These are phyloP conservation scores for Cochlearius cochlearius DNA, from an alignment of 2,113 vertebrate genomes.

Conservation along the genomic window DNA sequence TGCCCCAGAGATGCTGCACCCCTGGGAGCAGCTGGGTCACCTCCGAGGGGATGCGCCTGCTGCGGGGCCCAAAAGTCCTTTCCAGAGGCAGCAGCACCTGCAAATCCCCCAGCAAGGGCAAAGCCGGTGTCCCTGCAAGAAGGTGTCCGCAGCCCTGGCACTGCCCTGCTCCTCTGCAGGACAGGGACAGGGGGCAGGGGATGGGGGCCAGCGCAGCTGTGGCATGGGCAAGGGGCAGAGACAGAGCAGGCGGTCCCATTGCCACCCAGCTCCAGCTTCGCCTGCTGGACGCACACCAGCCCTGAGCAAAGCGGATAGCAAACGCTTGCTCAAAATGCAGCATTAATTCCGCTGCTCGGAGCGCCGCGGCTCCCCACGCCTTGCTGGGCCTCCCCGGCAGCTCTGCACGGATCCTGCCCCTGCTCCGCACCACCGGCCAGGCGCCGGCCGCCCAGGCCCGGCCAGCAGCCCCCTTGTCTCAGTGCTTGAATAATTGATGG, in stretches of 20 bases:
- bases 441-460: fast-evolving
- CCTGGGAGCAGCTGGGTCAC: not conserved
- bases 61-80: not conserved
- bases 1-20: not conserved
- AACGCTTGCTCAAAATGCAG: not conserved
- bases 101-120: not conserved
- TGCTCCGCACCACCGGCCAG: not conserved
- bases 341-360: not conserved
- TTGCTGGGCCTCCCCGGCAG: not conserved
- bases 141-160: not conserved
- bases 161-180: not conserved
- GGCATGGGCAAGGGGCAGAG: not conserved
- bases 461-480: not conserved
- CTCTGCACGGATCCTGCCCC: not conserved
- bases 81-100: not conserved
- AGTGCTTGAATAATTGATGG: not conserved
- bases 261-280: not conserved
- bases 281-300: not conserved
- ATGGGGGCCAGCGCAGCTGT: fast-evolving
- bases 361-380: fast-evolving
- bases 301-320: not conserved
- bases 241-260: not conserved
- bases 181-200: not conserved
- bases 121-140: not conserved
- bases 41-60: not conserved